Base-by-base conservation (phyloP, 2,888 invertebrate genomes). In the Pyrrhosoma nymphula region DNA sequence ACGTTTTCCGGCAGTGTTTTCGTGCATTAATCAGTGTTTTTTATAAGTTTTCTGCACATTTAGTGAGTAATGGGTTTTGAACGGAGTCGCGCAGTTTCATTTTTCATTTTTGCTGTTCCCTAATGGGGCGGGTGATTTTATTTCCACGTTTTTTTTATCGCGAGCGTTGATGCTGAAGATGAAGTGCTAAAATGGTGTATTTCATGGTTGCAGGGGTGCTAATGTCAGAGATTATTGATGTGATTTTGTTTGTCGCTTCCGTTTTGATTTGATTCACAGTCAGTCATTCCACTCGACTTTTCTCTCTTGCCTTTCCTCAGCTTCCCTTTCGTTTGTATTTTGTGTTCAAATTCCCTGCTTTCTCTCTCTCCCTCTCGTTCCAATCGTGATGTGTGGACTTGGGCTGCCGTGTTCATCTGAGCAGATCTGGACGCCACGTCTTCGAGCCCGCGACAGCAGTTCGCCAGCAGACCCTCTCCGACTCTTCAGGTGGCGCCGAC, bases 401-500 rank as follows among this genome's bases (percentile, higher is more conserved):
- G 88, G 47, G 16, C 60, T 35, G 18, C 55, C 23, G 4, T 26
- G n/a, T 69, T n/a, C 8, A 35, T 60, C 20, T 35, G 18, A 47
- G 4, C 93, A 93, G 93, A 93, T 47, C 69, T 93, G 93, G 93
- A 93, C 47, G 26, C 93, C 14, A 47, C 93, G 3, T 26, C 93
- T 12, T 14, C 93, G 20, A 47, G 93, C 26, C 35, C 93, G 26
- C 93, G 47, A 16, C 93, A 63, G 47, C 56, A 47, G 8, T 93
- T 47, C 10, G 69, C 69, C 39, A 14, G 60, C 60, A 63, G 93
- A 18, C 89, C 89, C 20, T 93, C 93, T 39, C 93, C 93, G 12
- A 75, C 93, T 16, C 26, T 93, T n/a, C 93, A 93, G 93, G 35
- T 69, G 63, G 93, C 93, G 69, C 69, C 93, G 18, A 47, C 93